phyloP scores from a whole-genome alignment of 2,888 invertebrate species.

The Drosophila mayaguana region DNA sequence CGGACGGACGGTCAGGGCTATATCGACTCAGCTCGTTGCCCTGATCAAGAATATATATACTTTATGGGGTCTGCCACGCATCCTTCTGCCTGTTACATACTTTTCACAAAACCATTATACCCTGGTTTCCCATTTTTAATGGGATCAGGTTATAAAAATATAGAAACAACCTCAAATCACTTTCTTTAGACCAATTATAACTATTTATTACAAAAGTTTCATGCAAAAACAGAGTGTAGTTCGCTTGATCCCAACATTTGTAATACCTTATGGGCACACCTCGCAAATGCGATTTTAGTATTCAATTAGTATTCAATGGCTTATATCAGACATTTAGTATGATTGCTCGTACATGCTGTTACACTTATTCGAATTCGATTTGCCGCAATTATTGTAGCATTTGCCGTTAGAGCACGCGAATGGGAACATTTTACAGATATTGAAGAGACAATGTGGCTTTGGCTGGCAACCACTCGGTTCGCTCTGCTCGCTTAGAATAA shows the following conservation, averaged over 20 bases:
- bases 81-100: no score
- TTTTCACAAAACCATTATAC: no score
- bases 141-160: no score
- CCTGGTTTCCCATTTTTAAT: no score
- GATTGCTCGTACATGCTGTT: not conserved
- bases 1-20: no score
- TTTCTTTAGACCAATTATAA: no score
- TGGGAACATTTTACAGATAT: conserved; percentile 13
- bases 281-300: not conserved
- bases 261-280: not conserved
- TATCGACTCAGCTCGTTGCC: no score
- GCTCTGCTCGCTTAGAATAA: not conserved
- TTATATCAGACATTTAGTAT: not conserved
- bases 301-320: not conserved
- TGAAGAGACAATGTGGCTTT: conserved; percentile 32
- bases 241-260: not conserved
- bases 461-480: not conserved
- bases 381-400: conserved; percentile 1
- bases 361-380: conserved; percentile 2
- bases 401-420: conserved; percentile 1
- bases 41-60: no score
- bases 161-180: no score
- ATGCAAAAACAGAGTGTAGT: no score
- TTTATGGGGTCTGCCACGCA: no score
- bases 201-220: no score